Evolutionary conservation across 2,113 vertebrate species (phyloP).

Genomic region (Poecilia latipinna): DNA sequence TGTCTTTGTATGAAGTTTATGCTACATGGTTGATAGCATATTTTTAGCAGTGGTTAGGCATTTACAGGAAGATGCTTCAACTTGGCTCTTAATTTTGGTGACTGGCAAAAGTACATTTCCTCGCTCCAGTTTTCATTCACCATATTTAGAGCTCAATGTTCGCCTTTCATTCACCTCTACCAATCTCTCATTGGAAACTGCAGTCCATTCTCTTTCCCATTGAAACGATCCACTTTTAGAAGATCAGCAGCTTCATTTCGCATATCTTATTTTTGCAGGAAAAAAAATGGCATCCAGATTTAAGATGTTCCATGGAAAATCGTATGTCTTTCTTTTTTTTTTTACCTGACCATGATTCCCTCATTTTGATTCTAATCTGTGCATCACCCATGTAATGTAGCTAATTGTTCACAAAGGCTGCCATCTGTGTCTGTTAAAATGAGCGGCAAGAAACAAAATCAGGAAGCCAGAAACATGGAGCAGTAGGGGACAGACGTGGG

Average conservation of each 20-base stretch:
- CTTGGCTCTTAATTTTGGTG: constrained; percentile 48
- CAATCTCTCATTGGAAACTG: constrained; percentile 44
- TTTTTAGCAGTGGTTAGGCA: constrained; percentile 39
- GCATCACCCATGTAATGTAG: background rate
- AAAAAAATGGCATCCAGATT: background rate
- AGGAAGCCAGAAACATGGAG: constrained; percentile 53
- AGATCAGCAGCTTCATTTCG: background rate
- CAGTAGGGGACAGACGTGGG: constrained; percentile 55
- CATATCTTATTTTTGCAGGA: background rate
- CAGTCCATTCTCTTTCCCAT: constrained; percentile 10
- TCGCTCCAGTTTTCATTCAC: constrained; percentile 26
- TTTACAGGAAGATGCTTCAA: constrained; percentile 35
- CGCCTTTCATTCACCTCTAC: constrained; percentile 26
- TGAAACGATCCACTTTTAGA: constrained; percentile 13
- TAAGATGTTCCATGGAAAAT: background rate
- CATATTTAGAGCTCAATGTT: constrained; percentile 45
- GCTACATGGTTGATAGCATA: background rate
- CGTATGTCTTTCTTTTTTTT: background rate
- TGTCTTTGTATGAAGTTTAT: background rate
- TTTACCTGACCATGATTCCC: background rate
- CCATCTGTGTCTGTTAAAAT: constrained; percentile 47
- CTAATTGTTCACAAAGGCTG: constrained; percentile 51
- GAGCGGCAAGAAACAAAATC: constrained; percentile 53
- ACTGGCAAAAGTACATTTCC: constrained; percentile 43
- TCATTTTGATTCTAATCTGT: constrained; percentile 5